Conservation (phyloP, 2,113 vertebrate genomes). For the Nesogale talazaci region DNA sequence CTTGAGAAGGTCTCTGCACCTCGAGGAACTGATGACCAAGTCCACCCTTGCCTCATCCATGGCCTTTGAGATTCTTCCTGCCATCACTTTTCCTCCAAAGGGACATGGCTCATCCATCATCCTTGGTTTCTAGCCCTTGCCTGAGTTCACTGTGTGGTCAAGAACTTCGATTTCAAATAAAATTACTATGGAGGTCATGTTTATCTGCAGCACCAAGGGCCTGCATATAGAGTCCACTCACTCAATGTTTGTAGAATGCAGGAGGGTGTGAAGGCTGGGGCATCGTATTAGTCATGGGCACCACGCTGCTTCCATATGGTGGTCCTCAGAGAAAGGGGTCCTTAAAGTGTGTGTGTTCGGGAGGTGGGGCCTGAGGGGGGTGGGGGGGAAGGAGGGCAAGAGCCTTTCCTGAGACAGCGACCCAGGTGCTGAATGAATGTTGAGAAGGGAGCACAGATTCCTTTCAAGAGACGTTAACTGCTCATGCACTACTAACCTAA, state of each 20-base stretch:
- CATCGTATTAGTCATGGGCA: background rate
- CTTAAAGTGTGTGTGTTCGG: background rate
- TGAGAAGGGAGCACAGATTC: background rate
- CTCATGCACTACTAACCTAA: background rate
- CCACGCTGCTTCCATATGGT: background rate
- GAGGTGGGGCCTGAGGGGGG: too few species aligned
- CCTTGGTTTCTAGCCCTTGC: constrained; percentile 1
- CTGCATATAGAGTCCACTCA: background rate
- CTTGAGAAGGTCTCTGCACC: background rate
- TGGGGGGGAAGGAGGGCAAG: too few species aligned
- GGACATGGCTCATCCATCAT: background rate
- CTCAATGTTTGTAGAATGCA: background rate
- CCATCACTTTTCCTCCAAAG: background rate
- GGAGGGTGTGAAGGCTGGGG: background rate
- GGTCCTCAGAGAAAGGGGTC: background rate
- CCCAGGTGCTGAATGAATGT: background rate
- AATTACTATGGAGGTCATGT: background rate
- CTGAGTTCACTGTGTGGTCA: constrained; percentile 46
- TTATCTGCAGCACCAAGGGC: background rate
- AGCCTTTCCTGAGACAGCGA: background rate
- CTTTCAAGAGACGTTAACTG: background rate
- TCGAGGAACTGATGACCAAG: background rate
- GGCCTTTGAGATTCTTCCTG: background rate
- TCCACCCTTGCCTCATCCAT: background rate
- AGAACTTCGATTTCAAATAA: constrained; percentile 13